Evolutionary conservation across 1,140 invertebrate species (phyloP), one percentile per base, ranked within the genome.

Genomic region (Leguminivora glycinivorella): DNA sequence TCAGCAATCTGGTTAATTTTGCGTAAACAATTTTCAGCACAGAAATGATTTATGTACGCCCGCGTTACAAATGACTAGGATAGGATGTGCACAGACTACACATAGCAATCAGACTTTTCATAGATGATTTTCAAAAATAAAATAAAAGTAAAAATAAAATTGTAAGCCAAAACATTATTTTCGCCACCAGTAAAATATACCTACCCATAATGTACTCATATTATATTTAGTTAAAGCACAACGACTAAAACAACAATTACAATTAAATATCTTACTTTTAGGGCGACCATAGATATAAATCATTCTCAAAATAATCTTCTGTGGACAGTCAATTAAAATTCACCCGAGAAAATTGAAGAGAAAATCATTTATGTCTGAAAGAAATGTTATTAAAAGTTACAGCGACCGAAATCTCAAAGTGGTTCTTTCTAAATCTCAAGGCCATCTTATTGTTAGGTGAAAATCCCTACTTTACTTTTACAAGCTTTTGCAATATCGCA

Each of bases 1-100:
- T 29, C 29, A 63, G 58, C 58, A 63, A 63, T 63, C 58, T 63
- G 58, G 58, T 63, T 29, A 63, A 63, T 63, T 63, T 63, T 63
- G 58, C 58, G 58, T 63, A 63, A 63, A 63, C 58, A 63, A 63
- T 63, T 63, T 63, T 63, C 58, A 63, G 25, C 6, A 31, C 14
- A 31, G n/a, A 63, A 63, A 63, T 63, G 29, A 63, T 63, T 63
- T 63, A 63, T 63, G 58, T 63, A 52, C 47, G 26, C 26, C 17
- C 25, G 58, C 24, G 25, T 5, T 63, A 63, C 58, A 63, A 63
- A 63, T 29, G 58, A 63, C 58, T 34, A 31, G 58, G 58, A 63
- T 34, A 31, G 58, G 58, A 63, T 29, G 26, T 34, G 26, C 26
- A 29, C n/a, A 17, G 26, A 63, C 19, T 31, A 63, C 58, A 31